phyloP scores from a whole-genome alignment of 1,140 invertebrate species.

The Mycetomoellerius zeteki region DNA sequence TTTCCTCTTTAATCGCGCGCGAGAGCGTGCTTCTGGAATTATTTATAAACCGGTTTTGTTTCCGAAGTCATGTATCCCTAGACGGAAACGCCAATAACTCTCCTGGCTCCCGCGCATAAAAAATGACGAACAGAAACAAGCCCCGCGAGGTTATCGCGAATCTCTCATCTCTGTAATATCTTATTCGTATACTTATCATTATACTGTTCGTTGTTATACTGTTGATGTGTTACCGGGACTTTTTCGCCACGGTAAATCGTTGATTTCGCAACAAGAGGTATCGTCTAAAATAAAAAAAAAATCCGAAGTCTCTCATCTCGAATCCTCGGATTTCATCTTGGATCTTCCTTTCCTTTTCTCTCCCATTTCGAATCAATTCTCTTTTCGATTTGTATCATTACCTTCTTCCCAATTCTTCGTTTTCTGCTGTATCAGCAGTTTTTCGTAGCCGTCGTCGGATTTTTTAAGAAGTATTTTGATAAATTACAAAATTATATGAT shows the following conservation, averaged over 20 bases:
- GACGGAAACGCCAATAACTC: conserved; percentile 69
- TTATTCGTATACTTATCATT: conserved; percentile 26
- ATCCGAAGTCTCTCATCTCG: conserved; percentile 1
- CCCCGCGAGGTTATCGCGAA: conserved; percentile 34
- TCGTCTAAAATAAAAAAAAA: no score
- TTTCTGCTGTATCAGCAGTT: not conserved
- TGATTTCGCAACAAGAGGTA: not conserved
- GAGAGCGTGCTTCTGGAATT: conserved; percentile 76
- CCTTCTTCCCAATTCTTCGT: conserved; percentile 5
- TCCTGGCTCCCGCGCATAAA: conserved; percentile 10
- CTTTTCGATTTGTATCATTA: not conserved
- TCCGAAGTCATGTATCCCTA: conserved; percentile 56
- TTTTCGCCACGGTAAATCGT: conserved; percentile 11
- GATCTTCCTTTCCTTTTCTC: not conserved
- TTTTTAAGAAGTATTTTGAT: not conserved
- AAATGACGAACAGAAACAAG: conserved; percentile 11
- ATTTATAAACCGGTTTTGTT: conserved; percentile 74
- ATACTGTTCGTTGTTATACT: conserved; percentile 19
- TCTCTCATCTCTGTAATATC: conserved; percentile 15
- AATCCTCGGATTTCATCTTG: conserved; percentile 19
- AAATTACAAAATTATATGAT: not conserved
- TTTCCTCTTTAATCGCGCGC: conserved; percentile 68
- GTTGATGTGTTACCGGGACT: not conserved
- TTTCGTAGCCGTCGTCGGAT: not conserved
- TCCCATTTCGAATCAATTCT: not conserved